phyloP scores from a whole-genome alignment of 2,888 invertebrate genomes.

The Cheilosia impressa region DNA sequence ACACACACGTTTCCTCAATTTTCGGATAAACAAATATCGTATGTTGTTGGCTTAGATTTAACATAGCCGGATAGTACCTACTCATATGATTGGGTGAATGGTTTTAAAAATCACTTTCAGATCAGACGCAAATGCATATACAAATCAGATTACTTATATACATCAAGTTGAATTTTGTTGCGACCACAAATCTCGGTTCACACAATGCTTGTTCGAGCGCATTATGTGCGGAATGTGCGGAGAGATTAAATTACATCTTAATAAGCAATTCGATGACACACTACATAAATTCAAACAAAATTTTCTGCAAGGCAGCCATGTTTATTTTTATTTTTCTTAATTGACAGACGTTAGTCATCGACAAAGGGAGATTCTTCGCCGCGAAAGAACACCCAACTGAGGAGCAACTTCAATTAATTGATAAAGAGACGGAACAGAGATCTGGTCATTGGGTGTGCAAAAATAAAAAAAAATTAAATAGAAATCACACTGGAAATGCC shows the following conservation, averaged over 20 bases:
- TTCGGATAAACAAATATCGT: slow-evolving; percentile 9
- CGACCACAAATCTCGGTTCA: no score
- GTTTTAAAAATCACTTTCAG: not conserved
- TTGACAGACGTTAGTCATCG: slow-evolving; percentile 40
- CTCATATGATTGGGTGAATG: slow-evolving; percentile 3
- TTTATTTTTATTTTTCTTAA: not conserved
- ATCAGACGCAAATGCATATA: no score
- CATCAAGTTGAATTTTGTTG: no score
- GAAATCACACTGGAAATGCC: slow-evolving; percentile 30
- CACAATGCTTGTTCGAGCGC: no score
- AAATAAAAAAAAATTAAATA: no score
- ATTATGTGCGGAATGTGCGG: no score
- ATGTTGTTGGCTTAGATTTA: not conserved
- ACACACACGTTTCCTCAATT: slow-evolving; percentile 18
- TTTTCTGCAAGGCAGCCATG: slow-evolving; percentile 8
- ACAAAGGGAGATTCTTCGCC: not conserved
- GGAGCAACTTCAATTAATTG: slow-evolving; percentile 38
- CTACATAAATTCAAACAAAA: not conserved
- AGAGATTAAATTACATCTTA: no score
- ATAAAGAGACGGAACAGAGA: slow-evolving; percentile 7
- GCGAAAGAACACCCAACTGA: not conserved
- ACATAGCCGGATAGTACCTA: not conserved
- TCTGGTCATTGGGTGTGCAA: slow-evolving; percentile 23
- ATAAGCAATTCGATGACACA: not conserved
- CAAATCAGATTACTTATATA: no score